Conservation (phyloP, 2,888 invertebrate genomes). For the Eristalis tenax region DNA sequence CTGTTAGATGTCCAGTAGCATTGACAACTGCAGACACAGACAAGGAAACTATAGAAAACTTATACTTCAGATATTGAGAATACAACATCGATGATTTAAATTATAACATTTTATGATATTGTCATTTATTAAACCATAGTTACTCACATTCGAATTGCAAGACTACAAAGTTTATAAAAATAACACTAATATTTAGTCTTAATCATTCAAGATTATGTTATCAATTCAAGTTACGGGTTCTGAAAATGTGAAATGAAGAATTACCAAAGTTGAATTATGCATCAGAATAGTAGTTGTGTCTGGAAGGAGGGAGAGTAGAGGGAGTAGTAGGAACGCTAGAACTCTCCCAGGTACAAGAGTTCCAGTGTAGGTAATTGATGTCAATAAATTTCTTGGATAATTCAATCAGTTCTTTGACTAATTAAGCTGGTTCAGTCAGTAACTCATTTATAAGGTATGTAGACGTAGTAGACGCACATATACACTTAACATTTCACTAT, state of each 20-base stretch:
- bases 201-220: not conserved
- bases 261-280: not conserved
- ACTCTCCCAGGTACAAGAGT: slow-evolving; percentile 10
- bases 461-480: not conserved
- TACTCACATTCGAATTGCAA: no score
- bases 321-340: no score
- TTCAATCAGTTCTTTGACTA: slow-evolving; percentile 63
- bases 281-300: no score
- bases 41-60: no score
- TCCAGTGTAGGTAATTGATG: slow-evolving; percentile 29
- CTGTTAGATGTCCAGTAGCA: no score
- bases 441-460: slow-evolving; percentile 44
- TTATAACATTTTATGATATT: no score
- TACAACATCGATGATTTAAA: no score
- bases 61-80: no score
- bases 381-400: slow-evolving; percentile 56
- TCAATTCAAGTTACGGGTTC: not conserved
- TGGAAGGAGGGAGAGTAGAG: no score
- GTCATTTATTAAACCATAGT: no score
- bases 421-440: slow-evolving; percentile 56
- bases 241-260: not conserved
- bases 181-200: not conserved
- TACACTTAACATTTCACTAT: not conserved
- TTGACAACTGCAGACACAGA: no score
- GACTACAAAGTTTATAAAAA: not conserved